Base-by-base conservation (phyloP, 2,888 invertebrate species). In the Torymus texanus region DNA sequence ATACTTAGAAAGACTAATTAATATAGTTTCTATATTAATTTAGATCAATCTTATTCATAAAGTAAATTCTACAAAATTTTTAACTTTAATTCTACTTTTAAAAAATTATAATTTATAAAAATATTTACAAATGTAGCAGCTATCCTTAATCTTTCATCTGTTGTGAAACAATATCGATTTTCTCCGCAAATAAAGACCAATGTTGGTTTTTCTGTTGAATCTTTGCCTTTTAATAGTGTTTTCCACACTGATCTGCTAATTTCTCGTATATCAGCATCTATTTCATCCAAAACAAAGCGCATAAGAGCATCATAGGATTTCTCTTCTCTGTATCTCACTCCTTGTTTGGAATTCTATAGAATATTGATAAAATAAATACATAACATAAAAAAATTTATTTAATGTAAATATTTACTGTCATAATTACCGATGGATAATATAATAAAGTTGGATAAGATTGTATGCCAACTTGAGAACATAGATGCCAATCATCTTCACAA, bases 401-500 rank as follows among this genome's bases (percentile, higher is more conserved):
- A 14, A n/a, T 12, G 16, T n/a, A 18, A 50, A 56, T 68, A 12
- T 62, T 41, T 53, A 13, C 24, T 65, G 21, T 41, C 13, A 58
- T 75, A 55, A 88, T 87, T 87, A 93, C 93, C 86, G 90, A 87
- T 50, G 93, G 93, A 86, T 93, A 97, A 86, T 95, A 93, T 13
- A 96, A 89, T 18, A 97, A 91, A 0, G 95, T 93, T 0, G 97
- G 97, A 90, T 96, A 97, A 84, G 94, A 93, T 85, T 92, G 90
- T 82, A 97, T 95, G 82, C 94, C 93, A 90, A 96, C 92, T 85
- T 94, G 93, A 84, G 93, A 92, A 90, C 97, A 97, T 81, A 97
- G 91, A 62, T 92, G 91, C 91, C 94, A 95, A 87, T 97, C 95
- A 88, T 96, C 96, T 90, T 95, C 95, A 90, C 97, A 97, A 89